Evolutionary conservation across 2,888 invertebrate genomes (phyloP), one percentile per base, ranked within the genome.

Genomic region (Archips xylosteana): DNA sequence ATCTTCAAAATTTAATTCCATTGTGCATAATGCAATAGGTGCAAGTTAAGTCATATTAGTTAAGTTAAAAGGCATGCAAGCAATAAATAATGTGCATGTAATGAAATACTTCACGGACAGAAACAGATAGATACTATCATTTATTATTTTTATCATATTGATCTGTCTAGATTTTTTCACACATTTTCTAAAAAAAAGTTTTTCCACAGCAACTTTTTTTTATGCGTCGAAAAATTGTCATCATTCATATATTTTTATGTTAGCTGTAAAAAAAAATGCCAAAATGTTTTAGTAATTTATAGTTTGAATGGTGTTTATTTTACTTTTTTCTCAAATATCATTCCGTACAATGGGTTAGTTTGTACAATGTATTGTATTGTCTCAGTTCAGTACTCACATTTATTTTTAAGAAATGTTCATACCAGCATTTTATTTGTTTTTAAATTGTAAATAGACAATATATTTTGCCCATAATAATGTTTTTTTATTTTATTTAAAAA

Each of bases 391-490:
- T 91, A 92, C 91, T 92, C 89, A 87, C 89, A 87, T 81, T 87
- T 85, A 87, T 87, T 89, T 88, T 87, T 91, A 91, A 90, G 89
- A 85, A 88, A 86, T 89, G 92, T 93, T 92, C 89, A 91, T 92
- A 91, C 87, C 91, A 90, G 89, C 91, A 92, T 92, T 92, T 92
- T 90, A 87, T 87, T 87, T 89, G 89, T 87, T 91, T 87, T 89
- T 83, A 86, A 88, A 88, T 87, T 94, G 94, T 93, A 94, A 92
- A 94, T 94, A 94, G 88, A 92, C 87, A 85, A 92, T 93, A 93
- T 94, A 94, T 94, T 94, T 94, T 94, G 92, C 92, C 93, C 92
- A 91, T 92, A 92, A 89, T 90, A 90, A 36, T 63, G n/a, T 32
- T 23, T 57, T 12, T 45, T 74, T 76, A 36, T 74, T 76, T 76